Base-by-base conservation (phyloP, 2,888 invertebrate genomes). In the Tetranychus piercei region DNA sequence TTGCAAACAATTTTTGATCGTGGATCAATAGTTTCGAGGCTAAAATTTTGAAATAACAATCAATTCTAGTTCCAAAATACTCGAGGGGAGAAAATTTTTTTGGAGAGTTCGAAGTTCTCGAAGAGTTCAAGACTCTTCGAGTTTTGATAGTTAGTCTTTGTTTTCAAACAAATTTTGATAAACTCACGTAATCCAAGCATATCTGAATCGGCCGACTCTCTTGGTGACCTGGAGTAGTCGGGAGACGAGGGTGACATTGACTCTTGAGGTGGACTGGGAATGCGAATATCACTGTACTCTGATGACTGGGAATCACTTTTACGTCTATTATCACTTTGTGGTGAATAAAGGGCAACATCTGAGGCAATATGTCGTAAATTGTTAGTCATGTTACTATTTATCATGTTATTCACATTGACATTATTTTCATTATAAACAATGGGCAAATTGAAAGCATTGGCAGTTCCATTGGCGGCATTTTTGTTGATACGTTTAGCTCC, bases 121-220 rank as follows among this genome's bases (percentile, higher is more conserved):
- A 34, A 4, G 5, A 34, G 34, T 34, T 5, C 0, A 34, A 34
- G 34, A 34, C 34, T 34, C 34, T 34, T 34, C 4, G 34, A 34
- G 3, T 34, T 34, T 34, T 34, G 34, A 34, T 34, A 1, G 1
- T 23, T 23, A 23, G 23, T 23, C 23, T n/a, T n/a, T n/a, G 34
- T 34, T 34, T 34, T 3, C 5, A 34, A 0, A 4, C 3, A 34
- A 34, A 34, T 1, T 34, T 34, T 34, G 0, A 4, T 8, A 55
- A 20, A 64, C 73, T 22, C 44, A 73, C 73, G 73, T 43, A 76
- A 34, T 66, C 76, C 73, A 20, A 76, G 66, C 75, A 74, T 77
- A 44, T 76, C 75, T 9, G 75, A 76, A 72, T 76, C 76, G 44
- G 76, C 74, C 34, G 77, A 76, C 70, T 76, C 74, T 34, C 75